Conservation (phyloP, 2,888 invertebrate genomes). For the Microplitis deprimator region DNA sequence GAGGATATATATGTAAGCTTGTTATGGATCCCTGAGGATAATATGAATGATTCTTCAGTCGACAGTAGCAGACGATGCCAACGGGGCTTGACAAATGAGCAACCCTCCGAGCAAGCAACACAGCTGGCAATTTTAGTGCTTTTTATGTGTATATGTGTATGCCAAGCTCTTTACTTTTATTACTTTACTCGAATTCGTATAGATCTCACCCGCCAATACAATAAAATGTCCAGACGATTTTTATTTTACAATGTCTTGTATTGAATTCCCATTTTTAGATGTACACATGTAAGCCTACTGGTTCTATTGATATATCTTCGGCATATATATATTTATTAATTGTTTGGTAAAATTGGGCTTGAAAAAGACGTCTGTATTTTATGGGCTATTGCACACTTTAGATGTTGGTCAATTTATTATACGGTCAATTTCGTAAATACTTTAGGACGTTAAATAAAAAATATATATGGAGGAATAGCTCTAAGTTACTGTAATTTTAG, state of each 20-base stretch:
- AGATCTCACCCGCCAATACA: not conserved
- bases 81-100: conserved; percentile 40
- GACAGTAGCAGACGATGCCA: conserved; percentile 16
- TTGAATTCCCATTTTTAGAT: not conserved
- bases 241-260: not conserved
- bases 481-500: too few species aligned
- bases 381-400: not conserved
- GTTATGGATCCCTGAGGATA: conserved; percentile 26
- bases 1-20: conserved; percentile 28
- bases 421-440: not conserved
- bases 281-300: not conserved
- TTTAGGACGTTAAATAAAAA: conserved; percentile 3
- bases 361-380: not conserved
- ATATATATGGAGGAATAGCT: not conserved
- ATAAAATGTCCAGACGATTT: conserved; percentile 1
- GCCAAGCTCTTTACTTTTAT: conserved; percentile 6
- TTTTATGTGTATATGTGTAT: conserved; percentile 6
- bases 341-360: not conserved
- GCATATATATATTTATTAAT: not conserved
- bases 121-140: conserved; percentile 35
- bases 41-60: conserved; percentile 1
- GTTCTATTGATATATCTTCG: not conserved
- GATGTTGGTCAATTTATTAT: not conserved
- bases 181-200: not conserved
- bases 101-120: conserved; percentile 20